Evolutionary conservation across 2,888 invertebrate species (phyloP), one percentile per base, ranked within the genome.

Genomic region (Dinocampus coccinellae): DNA sequence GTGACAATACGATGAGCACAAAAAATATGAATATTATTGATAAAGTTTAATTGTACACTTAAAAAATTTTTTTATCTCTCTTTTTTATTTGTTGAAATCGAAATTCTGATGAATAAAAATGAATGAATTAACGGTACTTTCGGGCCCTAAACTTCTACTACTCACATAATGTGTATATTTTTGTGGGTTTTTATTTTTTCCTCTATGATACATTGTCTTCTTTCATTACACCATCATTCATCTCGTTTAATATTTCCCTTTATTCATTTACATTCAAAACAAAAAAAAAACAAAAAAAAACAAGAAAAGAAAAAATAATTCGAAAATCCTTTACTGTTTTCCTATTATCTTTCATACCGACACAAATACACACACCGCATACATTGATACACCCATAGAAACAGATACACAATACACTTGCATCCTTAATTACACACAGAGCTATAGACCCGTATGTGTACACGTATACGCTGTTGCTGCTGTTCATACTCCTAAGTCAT

Each of bases 121-220:
- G 73, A 70, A 73, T 73, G 71, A 65, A 58, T 70, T 73, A 70
- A 73, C 74, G 72, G 61, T 80, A 80, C 78, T 79, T 79, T 80
- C 79, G 76, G 75, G 76, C 76, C 79, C 79, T 78, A 79, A n/a
- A 78, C 79, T 72, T 73, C 20, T 39, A 61, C 79, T 79, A 78
- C 78, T 78, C 79, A 75, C 79, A 72, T 79, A 78, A 80, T 80
- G 79, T 80, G 77, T 79, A 80, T 80, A 79, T 78, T 36, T 61
- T 55, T n/a, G n/a, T n/a, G 24, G 26, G 26, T 26, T 11, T 57
- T 57, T 57, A 26, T 24, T 26, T 24, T 55, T 26, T 26, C 78
- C 75, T 67, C 75, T 80, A 79, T 79, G 74, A 77, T 79, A 80
- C 77, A 80, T 77, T 73, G 65, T 75, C 77, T 72, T 75, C 66